Evolutionary conservation across 2,888 invertebrate genomes (phyloP), one percentile per base, ranked within the genome.

Genomic region (Muscina levida): DNA sequence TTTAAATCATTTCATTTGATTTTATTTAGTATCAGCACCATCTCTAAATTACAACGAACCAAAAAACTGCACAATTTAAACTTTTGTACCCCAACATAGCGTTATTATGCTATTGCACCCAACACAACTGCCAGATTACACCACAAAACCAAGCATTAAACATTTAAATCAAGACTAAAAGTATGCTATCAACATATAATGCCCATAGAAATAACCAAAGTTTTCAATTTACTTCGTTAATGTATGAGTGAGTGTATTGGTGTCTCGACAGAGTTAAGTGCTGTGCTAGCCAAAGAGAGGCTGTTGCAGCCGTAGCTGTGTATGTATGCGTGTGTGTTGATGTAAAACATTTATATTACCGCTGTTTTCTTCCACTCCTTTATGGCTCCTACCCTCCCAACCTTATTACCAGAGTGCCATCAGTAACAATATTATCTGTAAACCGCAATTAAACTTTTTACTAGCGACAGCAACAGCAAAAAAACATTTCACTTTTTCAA

Each of bases 391-490:
- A n/a, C 10, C 10, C 2, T 6, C 10, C 11, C 46, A 15, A 22
- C 31, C 31, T 31, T 8, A 31, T 31, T 31, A 31, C 31, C 31
- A n/a, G 31, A 31, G 31, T 31, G 22, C 11, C 42, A 62, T 31
- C 53, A 26, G 11, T 37, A 15, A 15, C 15, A 37, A 26, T 15
- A 57, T 26, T 62, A 62, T 62, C 62, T 22, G 17, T 22, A 4
- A 68, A 68, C 68, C 68, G 39, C 68, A 68, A 68, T 56, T 68
- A 68, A 68, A 68, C 24, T 39, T 68, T 67, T 68, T 13, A 11
- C 59, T 31, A 1, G 31, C 26, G 39, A 19, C 62, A 39, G 11
- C 62, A 62, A 42, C 15, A 59, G 1, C 26, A 15, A 57, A 31
- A 57, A 5, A 48, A 37, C 6, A 44, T 44, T n/a, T 8, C 13